Conservation (phyloP, 2,888 invertebrate species). For the Tholera decimalis region DNA sequence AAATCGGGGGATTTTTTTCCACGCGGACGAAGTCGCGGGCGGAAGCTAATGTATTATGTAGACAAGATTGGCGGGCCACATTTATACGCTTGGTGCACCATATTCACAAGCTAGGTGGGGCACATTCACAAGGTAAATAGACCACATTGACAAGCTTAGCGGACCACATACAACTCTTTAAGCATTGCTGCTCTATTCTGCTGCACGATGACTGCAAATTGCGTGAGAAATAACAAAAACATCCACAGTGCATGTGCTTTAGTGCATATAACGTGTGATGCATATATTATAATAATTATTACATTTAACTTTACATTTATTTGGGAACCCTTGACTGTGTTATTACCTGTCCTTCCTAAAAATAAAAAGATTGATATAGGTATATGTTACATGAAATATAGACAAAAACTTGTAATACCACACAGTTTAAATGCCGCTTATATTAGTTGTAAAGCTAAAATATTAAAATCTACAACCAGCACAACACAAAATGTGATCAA, state of each 20-base stretch:
- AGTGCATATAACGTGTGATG: background rate
- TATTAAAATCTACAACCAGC: background rate
- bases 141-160: too few species aligned
- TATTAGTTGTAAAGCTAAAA: background rate
- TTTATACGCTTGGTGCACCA: too few species aligned
- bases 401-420: background rate
- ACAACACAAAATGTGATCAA: background rate
- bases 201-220: background rate
- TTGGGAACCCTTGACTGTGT: background rate
- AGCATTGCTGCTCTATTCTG: too few species aligned
- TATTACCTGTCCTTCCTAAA: conserved; percentile 38
- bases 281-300: background rate
- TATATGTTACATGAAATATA: background rate
- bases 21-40: too few species aligned
- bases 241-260: conserved; percentile 4
- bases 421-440: background rate
- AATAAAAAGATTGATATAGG: conserved; percentile 19
- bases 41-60: too few species aligned
- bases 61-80: too few species aligned
- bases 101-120: too few species aligned
- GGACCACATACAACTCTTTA: too few species aligned
- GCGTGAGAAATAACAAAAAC: background rate
- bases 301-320: background rate
- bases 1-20: too few species aligned
- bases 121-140: too few species aligned